These are phyloP conservation scores for Melanotaenia nigrans DNA, from an alignment of 2,797 vertebrate genomes.

Conservation along the genomic window DNA sequence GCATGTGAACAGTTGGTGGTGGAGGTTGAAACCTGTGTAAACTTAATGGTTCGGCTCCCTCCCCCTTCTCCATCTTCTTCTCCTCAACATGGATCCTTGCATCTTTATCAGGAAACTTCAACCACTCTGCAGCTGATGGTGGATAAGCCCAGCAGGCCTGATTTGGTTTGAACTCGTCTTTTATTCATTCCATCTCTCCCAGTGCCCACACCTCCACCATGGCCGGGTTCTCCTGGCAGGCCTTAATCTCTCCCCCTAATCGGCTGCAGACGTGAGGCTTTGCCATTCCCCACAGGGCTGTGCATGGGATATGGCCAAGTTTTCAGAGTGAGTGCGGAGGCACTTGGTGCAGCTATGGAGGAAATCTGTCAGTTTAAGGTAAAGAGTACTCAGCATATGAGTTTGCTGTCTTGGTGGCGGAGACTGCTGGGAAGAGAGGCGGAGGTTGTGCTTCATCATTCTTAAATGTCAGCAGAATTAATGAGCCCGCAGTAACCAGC, in stretches of 20 bases:
- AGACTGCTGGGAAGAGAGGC: slow-evolving; percentile 19
- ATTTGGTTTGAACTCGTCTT: slow-evolving; percentile 74
- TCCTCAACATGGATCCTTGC: slow-evolving; percentile 54
- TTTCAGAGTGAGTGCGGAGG: slow-evolving; percentile 48
- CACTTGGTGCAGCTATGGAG: slow-evolving; percentile 30
- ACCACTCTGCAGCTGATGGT: slow-evolving; percentile 65
- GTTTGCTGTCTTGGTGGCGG: slow-evolving; percentile 11
- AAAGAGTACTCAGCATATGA: slow-evolving; percentile 12
- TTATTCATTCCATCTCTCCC: slow-evolving; percentile 76
- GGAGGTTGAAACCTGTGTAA: slow-evolving; percentile 61
- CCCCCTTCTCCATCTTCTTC: not conserved
- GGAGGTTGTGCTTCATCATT: slow-evolving; percentile 32
- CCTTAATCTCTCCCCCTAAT: slow-evolving; percentile 77
- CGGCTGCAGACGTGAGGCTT: slow-evolving; percentile 78
- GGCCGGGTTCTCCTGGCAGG: slow-evolving; percentile 74
- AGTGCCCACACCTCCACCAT: slow-evolving; percentile 78
- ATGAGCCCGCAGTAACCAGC: slow-evolving; percentile 37
- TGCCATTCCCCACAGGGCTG: slow-evolving; percentile 70
- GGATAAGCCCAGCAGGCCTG: slow-evolving; percentile 72
- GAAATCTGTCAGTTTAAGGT: slow-evolving; percentile 36
- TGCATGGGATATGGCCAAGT: slow-evolving; percentile 61
- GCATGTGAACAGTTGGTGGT: slow-evolving; percentile 49
- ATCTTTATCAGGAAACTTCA: slow-evolving; percentile 73
- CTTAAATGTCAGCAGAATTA: slow-evolving; percentile 44
- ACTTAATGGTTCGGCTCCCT: slow-evolving; percentile 54